phyloP scores from a whole-genome alignment of 2,888 invertebrate genomes.

The Rhagophthalmus giganteus region DNA sequence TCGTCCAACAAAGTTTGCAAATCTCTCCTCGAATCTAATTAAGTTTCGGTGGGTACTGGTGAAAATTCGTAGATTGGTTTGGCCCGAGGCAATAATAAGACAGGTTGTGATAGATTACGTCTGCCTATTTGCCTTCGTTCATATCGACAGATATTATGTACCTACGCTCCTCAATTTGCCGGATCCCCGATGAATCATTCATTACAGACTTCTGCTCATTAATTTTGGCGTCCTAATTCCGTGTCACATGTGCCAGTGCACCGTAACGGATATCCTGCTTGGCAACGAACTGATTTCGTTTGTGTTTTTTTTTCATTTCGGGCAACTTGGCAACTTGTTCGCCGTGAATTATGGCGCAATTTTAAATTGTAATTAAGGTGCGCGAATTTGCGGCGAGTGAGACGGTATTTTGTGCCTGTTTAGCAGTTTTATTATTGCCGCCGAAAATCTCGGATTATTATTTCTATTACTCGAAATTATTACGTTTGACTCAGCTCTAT shows the following conservation, averaged over 20 bases:
- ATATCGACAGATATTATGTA: slow-evolving; percentile 18
- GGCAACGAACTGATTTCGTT: slow-evolving; percentile 24
- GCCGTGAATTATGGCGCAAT: slow-evolving; percentile 34
- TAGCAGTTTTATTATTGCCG: slow-evolving; percentile 37
- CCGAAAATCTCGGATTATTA: slow-evolving; percentile 32
- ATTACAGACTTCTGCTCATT: slow-evolving; percentile 27
- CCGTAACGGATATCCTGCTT: slow-evolving; percentile 26
- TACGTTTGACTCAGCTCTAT: slow-evolving; percentile 32
- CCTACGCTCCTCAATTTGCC: slow-evolving; percentile 20
- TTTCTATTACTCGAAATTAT: slow-evolving; percentile 36
- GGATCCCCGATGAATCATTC: slow-evolving; percentile 26
- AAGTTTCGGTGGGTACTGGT: slow-evolving; percentile 28
- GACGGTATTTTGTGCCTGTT: slow-evolving; percentile 37
- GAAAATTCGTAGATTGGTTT: slow-evolving; percentile 46
- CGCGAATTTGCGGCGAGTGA: slow-evolving; percentile 28
- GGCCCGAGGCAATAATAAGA: slow-evolving; percentile 46
- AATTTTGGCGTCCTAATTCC: slow-evolving; percentile 26
- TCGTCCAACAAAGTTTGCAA: too few species aligned
- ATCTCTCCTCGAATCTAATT: slow-evolving; percentile 44
- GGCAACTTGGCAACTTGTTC: slow-evolving; percentile 27
- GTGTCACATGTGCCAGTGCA: slow-evolving; percentile 24
- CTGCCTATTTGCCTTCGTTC: slow-evolving; percentile 35
- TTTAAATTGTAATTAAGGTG: slow-evolving; percentile 36
- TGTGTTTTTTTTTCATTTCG: slow-evolving; percentile 18
- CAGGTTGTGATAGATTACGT: slow-evolving; percentile 46